Evolutionary conservation across 2,888 invertebrate species (phyloP).

Genomic region (Anagyrus pseudococci): DNA sequence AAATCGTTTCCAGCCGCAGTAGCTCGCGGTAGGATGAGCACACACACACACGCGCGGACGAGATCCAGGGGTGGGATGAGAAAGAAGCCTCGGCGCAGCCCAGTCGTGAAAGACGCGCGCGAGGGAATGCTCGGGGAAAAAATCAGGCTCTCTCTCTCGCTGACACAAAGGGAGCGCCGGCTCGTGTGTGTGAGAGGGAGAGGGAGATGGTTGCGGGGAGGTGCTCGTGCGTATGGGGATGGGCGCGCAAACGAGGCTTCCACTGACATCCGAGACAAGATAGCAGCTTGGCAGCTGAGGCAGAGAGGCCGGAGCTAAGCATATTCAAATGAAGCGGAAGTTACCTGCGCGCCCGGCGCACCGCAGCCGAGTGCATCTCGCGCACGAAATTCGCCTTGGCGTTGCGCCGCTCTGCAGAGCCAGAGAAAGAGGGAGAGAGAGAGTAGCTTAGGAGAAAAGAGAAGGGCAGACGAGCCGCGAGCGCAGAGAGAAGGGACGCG

Average conservation of each 20-base stretch:
- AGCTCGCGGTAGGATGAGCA: neutral
- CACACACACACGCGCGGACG: neutral
- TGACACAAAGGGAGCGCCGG: no score
- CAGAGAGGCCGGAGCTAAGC: constrained; percentile 20
- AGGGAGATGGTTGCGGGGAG: neutral
- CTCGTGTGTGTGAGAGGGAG: neutral
- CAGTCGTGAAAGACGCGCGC: no score
- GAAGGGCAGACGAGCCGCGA: neutral
- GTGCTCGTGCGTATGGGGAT: neutral
- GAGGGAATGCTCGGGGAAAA: no score
- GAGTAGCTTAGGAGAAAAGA: no score
- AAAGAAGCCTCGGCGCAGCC: neutral
- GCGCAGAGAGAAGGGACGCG: no score
- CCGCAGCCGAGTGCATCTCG: neutral
- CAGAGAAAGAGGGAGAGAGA: constrained; percentile 7
- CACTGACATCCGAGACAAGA: constrained; percentile 23
- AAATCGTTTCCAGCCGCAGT: neutral
- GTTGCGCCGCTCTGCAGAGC: neutral
- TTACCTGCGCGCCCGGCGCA: constrained; percentile 15
- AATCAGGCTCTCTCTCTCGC: no score
- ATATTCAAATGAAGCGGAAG: constrained; percentile 40
- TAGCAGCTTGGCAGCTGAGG: constrained; percentile 11
- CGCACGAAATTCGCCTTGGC: neutral
- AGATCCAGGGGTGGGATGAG: neutral
- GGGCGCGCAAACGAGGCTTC: neutral